A percentile compares a stretch with the other conserved stretches of the same genome.
Evolutionary conservation across 2,888 invertebrate species (phyloP).

Genomic region (Oscheius onirici): DNA sequence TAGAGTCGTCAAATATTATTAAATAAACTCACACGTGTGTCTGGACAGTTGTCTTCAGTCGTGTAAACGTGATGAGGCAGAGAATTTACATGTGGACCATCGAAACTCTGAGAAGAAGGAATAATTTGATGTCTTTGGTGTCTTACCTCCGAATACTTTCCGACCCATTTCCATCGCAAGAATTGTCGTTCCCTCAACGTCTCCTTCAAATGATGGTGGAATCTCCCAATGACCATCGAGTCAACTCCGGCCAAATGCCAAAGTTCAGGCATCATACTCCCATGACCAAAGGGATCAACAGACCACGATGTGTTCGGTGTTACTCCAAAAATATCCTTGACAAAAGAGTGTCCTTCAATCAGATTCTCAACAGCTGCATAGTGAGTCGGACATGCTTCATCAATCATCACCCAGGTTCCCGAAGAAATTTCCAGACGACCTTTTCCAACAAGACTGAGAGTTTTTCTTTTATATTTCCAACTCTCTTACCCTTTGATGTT

Average conservation of each 20-base stretch:
- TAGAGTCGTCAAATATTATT: background rate
- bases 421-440: constrained; percentile 83
- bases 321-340: constrained; percentile 40
- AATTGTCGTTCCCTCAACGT: constrained; percentile 81
- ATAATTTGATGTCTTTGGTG: background rate
- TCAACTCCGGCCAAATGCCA: constrained; percentile 83
- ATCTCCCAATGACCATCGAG: constrained; percentile 87
- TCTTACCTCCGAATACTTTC: constrained; percentile 26
- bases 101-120: background rate
- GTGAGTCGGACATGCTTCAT: constrained; percentile 88
- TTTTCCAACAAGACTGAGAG: constrained; percentile 30
- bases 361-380: constrained; percentile 90
- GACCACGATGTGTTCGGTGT: constrained; percentile 75
- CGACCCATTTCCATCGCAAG: constrained; percentile 88
- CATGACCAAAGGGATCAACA: constrained; percentile 96
- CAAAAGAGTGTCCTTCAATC: constrained; percentile 77
- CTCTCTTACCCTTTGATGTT: background rate
- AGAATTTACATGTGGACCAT: constrained; percentile 78
- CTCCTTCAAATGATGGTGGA: constrained; percentile 91
- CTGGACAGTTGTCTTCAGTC: constrained; percentile 87
- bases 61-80: constrained; percentile 96
- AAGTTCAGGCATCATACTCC: constrained; percentile 90
- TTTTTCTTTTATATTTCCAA: background rate
- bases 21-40: background rate
- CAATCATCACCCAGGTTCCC: constrained; percentile 96